These are phyloP conservation scores for Sigmodon hispidus DNA, from an alignment of 2,113 vertebrate genomes.

Conservation along the genomic window DNA sequence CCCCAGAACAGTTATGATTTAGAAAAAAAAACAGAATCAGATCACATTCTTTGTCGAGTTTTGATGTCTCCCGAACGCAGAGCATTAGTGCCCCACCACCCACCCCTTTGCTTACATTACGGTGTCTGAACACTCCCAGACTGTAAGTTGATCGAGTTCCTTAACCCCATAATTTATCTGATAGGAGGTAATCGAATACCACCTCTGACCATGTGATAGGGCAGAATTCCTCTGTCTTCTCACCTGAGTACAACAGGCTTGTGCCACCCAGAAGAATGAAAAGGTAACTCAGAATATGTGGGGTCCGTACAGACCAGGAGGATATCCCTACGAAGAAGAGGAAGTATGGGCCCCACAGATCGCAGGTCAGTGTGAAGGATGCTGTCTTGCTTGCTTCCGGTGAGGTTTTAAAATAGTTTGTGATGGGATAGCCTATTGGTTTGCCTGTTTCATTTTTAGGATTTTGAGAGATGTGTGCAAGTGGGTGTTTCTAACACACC, in stretches of 20 bases:
- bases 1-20: background rate
- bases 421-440: background rate
- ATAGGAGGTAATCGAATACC: constrained; percentile 67
- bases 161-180: constrained; percentile 63
- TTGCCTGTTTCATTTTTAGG: background rate
- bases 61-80: background rate
- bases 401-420: background rate
- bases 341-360: constrained; percentile 75
- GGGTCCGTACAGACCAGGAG: constrained; percentile 68
- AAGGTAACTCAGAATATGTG: constrained; percentile 79
- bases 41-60: background rate
- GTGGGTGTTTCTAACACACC: background rate
- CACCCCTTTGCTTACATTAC: constrained; percentile 55
- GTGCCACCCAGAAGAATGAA: constrained; percentile 75
- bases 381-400: background rate
- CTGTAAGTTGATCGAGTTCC: constrained; percentile 64
- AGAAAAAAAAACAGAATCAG: background rate
- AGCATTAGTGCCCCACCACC: background rate
- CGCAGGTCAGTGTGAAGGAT: constrained; percentile 70
- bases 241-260: constrained; percentile 61
- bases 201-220: constrained; percentile 62
- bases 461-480: background rate
- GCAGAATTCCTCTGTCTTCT: constrained; percentile 73
- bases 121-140: background rate
- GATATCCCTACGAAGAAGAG: constrained; percentile 72